A percentile compares a stretch with the other conserved stretches of the same genome.
Conservation (phyloP, 2,113 vertebrate genomes). For the Dunckerocampus dactyliophorus region DNA sequence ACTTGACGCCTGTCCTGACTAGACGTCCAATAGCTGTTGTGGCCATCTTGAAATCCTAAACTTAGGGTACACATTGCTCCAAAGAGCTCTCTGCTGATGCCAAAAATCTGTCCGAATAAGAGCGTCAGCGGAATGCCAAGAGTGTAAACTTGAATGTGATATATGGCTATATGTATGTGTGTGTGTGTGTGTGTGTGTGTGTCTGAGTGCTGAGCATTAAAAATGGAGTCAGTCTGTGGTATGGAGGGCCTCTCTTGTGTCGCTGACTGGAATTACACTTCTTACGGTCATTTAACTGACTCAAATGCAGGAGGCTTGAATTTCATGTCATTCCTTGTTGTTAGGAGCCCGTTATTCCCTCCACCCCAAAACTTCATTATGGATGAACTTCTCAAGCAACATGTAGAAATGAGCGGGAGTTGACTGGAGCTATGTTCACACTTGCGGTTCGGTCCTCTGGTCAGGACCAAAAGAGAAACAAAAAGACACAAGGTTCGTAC, state of each 20-base stretch:
- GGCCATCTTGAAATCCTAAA: constrained; percentile 25
- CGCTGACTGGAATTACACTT: constrained; percentile 58
- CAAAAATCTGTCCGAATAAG: constrained; percentile 20
- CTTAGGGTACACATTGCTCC: not conserved
- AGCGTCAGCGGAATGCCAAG: constrained; percentile 44
- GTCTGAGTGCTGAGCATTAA: constrained; percentile 40
- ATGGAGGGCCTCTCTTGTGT: constrained; percentile 59
- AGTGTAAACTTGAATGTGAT: constrained; percentile 43
- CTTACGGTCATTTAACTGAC: constrained; percentile 58
- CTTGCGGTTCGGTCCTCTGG: too few species aligned
- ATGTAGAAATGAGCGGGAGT: not conserved
- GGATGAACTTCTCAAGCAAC: too few species aligned
- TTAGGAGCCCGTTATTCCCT: not conserved
- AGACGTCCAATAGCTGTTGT: constrained; percentile 2
- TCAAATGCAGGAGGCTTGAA: constrained; percentile 40
- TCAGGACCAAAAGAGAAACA: too few species aligned
- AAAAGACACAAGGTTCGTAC: too few species aligned
- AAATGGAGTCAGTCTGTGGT: constrained; percentile 63
- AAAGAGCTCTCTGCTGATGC: constrained; percentile 17
- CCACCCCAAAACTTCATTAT: not conserved
- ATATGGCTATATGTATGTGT: constrained; percentile 21
- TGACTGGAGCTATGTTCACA: too few species aligned
- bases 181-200: too few species aligned
- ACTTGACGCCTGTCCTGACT: not conserved
- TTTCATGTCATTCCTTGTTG: constrained; percentile 21